Conservation (phyloP, 2,113 vertebrate species). For the Sitta europaea region DNA sequence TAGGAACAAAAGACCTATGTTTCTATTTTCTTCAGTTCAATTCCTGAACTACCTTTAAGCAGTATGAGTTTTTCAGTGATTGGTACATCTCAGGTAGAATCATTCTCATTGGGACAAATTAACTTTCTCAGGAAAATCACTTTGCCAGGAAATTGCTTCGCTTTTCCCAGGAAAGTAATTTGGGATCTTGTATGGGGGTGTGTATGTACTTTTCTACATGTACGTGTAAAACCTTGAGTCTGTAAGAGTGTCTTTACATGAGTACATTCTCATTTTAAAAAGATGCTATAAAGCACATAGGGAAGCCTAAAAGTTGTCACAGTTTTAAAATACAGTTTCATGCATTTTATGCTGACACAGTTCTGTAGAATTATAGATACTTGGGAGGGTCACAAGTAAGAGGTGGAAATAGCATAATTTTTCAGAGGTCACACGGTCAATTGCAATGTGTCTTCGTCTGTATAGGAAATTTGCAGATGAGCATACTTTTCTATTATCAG, state of each 20-base stretch:
- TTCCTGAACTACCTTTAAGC: not conserved
- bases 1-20: not conserved
- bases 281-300: not conserved
- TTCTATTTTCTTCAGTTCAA: not conserved
- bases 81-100: not conserved
- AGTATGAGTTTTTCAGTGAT: not conserved
- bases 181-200: not conserved
- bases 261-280: not conserved
- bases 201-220: not conserved
- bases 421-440: not conserved
- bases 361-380: not conserved
- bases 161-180: not conserved
- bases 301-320: not conserved
- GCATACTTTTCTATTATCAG: constrained; percentile 3
- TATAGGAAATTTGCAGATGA: not conserved
- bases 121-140: not conserved
- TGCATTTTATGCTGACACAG: not conserved
- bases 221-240: not conserved
- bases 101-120: not conserved
- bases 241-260: not conserved
- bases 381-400: not conserved
- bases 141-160: not conserved
- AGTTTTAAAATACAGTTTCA: not conserved
- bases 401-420: not conserved
- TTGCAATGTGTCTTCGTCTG: not conserved